phyloP scores from a whole-genome alignment of 2,797 vertebrate species.

The Girardinus metallicus region DNA sequence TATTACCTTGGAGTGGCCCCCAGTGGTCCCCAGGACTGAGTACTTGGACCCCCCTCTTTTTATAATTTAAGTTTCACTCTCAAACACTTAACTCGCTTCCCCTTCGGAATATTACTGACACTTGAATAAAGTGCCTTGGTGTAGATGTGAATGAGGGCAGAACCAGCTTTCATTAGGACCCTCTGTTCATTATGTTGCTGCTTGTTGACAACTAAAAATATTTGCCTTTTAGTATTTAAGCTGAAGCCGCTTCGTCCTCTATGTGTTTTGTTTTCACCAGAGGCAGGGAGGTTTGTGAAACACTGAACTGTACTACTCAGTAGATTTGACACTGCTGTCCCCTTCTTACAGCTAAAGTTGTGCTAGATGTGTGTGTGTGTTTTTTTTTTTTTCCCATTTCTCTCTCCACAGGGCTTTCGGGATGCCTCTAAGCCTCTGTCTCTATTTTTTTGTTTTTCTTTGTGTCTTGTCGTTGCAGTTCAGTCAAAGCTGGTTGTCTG shows the following conservation, averaged over 20 bases:
- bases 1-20: not conserved
- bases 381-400: not conserved
- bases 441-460: not conserved
- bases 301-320: not conserved
- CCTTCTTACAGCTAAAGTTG: not conserved
- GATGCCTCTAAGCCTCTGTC: not conserved
- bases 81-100: too few relatives aligned
- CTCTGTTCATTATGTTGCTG: not conserved
- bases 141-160: not conserved
- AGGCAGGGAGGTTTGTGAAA: not conserved
- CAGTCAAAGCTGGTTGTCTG: not conserved
- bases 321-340: not conserved
- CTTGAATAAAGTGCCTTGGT: too few relatives aligned
- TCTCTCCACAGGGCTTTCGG: not conserved
- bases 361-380: not conserved
- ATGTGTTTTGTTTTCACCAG: not conserved
- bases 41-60: too few relatives aligned
- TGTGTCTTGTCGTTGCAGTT: not conserved
- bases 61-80: too few relatives aligned
- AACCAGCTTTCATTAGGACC: not conserved
- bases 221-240: not conserved
- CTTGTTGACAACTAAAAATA: not conserved
- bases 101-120: too few relatives aligned
- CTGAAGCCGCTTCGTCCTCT: not conserved
- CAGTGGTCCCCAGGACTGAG: too few relatives aligned